These are phyloP conservation scores for Theropithecus gelada DNA, from an alignment of 2,113 vertebrate species.

Conservation along the genomic window DNA sequence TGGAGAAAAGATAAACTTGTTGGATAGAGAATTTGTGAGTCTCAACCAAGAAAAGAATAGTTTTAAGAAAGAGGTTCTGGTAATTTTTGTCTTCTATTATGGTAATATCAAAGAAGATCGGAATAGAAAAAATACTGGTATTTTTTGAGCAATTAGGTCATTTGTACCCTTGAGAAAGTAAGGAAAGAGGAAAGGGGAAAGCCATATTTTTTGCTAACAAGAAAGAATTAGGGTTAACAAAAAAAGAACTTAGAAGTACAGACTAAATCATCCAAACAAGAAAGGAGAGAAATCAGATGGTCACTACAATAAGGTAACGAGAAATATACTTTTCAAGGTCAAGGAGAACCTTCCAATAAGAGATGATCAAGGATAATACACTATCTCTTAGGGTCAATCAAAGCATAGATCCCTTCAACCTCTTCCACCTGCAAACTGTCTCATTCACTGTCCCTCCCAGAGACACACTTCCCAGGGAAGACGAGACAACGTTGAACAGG, in stretches of 20 bases:
- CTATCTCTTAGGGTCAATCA: background rate
- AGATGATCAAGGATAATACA: background rate
- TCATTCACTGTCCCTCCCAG: background rate
- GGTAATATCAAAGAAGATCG: background rate
- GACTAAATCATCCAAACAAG: background rate
- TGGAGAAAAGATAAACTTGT: background rate
- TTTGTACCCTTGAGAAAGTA: background rate
- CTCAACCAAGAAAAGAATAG: conserved; percentile 6
- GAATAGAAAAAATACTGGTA: background rate
- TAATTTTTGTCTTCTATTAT: background rate
- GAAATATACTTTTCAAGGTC: conserved; percentile 2
- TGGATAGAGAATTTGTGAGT: background rate
- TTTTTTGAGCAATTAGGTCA: background rate
- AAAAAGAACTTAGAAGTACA: background rate
- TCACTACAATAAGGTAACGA: background rate
- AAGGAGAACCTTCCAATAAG: background rate
- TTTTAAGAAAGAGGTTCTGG: background rate
- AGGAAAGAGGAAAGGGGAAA: background rate
- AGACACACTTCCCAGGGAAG: background rate
- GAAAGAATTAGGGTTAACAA: background rate
- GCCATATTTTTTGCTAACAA: background rate
- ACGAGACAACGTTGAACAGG: background rate
- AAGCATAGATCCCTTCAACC: background rate
- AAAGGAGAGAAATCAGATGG: conserved; percentile 1
- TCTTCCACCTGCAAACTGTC: background rate